A percentile compares a stretch with the other conserved stretches of the same genome.
Conservation (phyloP, 2,797 vertebrate species). For the Ptychadena robeensis region DNA sequence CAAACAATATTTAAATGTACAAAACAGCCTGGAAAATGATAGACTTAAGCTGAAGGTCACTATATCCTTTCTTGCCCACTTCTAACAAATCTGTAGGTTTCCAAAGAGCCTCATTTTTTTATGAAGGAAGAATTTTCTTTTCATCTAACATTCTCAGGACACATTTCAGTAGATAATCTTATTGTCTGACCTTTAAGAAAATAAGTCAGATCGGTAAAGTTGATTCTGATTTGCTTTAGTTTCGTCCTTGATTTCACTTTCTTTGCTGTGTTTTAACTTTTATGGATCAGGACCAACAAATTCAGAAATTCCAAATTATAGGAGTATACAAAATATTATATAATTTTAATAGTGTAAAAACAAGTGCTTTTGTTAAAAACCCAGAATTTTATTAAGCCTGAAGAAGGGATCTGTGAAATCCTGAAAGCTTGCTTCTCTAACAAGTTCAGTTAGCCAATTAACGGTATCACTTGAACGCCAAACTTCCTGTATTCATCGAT, state of each 20-base stretch:
- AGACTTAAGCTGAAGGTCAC: slow-evolving; percentile 49
- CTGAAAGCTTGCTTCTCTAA: no score
- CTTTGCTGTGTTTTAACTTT: not conserved
- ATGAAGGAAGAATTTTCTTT: slow-evolving; percentile 6
- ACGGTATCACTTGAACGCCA: no score
- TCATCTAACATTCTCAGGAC: not conserved
- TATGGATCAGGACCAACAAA: not conserved
- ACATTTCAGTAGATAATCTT: not conserved
- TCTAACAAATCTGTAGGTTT: slow-evolving; percentile 14
- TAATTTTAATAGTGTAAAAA: no score
- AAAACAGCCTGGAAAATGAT: slow-evolving; percentile 42
- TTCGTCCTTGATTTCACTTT: not conserved
- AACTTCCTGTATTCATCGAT: no score
- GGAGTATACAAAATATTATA: not conserved
- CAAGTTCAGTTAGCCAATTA: no score
- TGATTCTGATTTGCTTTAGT: not conserved
- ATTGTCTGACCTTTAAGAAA: slow-evolving; percentile 22
- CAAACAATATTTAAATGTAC: slow-evolving; percentile 43
- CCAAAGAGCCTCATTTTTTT: slow-evolving; percentile 1
- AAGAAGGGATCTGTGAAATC: no score
- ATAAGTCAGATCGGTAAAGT: not conserved
- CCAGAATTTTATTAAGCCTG: no score
- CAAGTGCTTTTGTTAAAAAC: no score
- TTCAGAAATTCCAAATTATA: not conserved
- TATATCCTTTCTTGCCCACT: slow-evolving; percentile 11